A percentile compares a stretch with the other conserved stretches of the same genome.
phyloP scores from a whole-genome alignment of 1,140 invertebrate species.

The Tribolium castaneum region DNA sequence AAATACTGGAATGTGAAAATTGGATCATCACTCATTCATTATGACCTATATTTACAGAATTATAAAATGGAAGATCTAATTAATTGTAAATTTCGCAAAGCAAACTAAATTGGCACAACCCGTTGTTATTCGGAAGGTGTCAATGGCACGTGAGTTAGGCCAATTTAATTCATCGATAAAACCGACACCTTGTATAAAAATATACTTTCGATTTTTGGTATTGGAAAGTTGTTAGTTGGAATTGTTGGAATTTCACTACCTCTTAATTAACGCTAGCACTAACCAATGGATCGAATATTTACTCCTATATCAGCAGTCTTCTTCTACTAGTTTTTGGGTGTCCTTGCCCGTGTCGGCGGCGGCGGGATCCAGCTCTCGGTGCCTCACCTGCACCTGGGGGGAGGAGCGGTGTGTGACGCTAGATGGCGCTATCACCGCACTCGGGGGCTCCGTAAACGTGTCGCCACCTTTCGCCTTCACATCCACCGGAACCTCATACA shows the following conservation, averaged over 20 bases:
- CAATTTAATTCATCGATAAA: constrained; percentile 36
- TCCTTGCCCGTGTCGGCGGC: constrained; percentile 90
- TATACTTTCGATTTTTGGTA: not conserved
- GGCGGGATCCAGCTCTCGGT: constrained; percentile 84
- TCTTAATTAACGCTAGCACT: constrained; percentile 47
- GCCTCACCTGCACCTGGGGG: constrained; percentile 77
- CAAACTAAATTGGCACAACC: constrained; percentile 24
- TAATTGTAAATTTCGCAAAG: constrained; percentile 23
- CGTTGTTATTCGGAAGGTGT: constrained; percentile 34
- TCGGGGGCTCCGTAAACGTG: constrained; percentile 70
- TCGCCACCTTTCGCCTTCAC: constrained; percentile 70
- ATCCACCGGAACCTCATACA: constrained; percentile 84
- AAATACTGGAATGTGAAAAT: constrained; percentile 36
- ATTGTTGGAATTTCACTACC: constrained; percentile 36
- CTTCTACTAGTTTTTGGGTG: constrained; percentile 89
- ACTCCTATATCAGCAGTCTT: constrained; percentile 72
- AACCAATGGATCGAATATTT: constrained; percentile 45
- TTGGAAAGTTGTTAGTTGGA: not conserved
- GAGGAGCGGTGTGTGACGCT: constrained; percentile 81
- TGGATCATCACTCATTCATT: constrained; percentile 34
- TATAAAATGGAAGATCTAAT: constrained; percentile 48
- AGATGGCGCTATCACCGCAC: constrained; percentile 82
- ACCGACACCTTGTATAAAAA: constrained; percentile 39
- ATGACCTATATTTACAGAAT: constrained; percentile 48
- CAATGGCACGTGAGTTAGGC: constrained; percentile 47